A percentile compares a stretch with the other conserved stretches of the same genome.
Evolutionary conservation across 1,140 invertebrate genomes (phyloP).

Genomic region (Megalonaias nervosa): DNA sequence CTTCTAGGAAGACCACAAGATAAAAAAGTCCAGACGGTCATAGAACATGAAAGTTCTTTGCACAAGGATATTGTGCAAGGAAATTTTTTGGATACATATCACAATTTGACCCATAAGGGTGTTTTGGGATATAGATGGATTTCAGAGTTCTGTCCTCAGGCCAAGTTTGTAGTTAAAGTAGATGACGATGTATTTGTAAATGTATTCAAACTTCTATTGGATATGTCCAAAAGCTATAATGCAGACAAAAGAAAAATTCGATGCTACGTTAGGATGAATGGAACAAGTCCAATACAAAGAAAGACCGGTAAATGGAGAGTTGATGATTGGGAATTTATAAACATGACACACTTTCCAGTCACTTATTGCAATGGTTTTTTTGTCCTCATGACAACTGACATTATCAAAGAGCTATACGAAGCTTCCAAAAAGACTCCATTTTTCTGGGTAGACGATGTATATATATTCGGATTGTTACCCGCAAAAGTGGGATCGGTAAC

Average conservation of each 20-base stretch:
- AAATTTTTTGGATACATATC: conserved; percentile 35
- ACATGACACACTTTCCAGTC: conserved; percentile 43
- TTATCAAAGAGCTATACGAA: conserved; percentile 64
- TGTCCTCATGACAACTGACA: conserved; percentile 66
- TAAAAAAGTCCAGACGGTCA: conserved; percentile 9
- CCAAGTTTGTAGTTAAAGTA: conserved; percentile 33
- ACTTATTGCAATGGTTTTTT: conserved; percentile 71
- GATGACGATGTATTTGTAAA: conserved; percentile 36
- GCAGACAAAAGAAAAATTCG: conserved; percentile 30
- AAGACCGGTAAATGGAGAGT: conserved; percentile 61
- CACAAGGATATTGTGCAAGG: conserved; percentile 40
- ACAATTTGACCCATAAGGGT: conserved; percentile 35
- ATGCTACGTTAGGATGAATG: conserved; percentile 33
- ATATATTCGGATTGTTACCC: conserved; percentile 67
- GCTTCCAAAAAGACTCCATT: conserved; percentile 57
- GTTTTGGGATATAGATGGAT: conserved; percentile 37
- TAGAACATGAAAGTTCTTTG: conserved; percentile 30
- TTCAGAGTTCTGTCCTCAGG: conserved; percentile 14
- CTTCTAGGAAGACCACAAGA: conserved; percentile 17
- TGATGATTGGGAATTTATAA: conserved; percentile 43
- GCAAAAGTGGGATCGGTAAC: conserved; percentile 38
- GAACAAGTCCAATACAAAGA: conserved; percentile 45
- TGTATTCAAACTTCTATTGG: conserved; percentile 29
- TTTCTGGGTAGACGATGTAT: conserved; percentile 72
- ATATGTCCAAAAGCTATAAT: conserved; percentile 32